Base-by-base conservation (phyloP, 1,140 invertebrate species). In the Hylyphantes graminicola region DNA sequence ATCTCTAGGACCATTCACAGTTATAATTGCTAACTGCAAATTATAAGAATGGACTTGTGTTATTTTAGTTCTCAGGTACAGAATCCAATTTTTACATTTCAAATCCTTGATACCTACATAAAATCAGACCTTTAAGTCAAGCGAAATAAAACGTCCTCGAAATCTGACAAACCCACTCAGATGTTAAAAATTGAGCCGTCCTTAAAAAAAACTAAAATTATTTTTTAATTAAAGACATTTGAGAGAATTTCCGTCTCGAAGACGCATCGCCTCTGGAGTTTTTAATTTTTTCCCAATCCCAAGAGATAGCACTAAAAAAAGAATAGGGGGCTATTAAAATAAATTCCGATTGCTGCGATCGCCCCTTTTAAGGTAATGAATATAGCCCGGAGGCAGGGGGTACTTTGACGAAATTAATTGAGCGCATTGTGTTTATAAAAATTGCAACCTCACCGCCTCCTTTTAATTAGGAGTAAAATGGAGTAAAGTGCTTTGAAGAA, bases 381-480 rank as follows among this genome's bases (percentile, higher is more conserved):
- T 70, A 80, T 70, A 80, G 61, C 54, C 65, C 77, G 77, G 53
- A 80, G 67, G 77, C 19, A 57, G 19, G 59, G 77, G 61, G 59
- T 53, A 70, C 65, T 80, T 48, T 19, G 68, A 70, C 51, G 55
- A 80, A 80, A 80, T 80, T 80, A 80, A 80, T 80, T 80, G 64
- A 80, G 67, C 77, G 55, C 50, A 70, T 70, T 57, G 61, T 80
- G 77, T 70, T 70, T 80, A 80, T 80, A 80, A 80, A 80, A 80
- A 80, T 70, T 80, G 35, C 64, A 80, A 70, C 65, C 50, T 57
- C 53, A 21, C 74, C 7, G 57, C 53, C 59, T 51, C 11, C 53
- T 35, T 80, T 80, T 80, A 80, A 80, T 80, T 80, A 80, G 77
- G 65, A 80, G 54, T 48, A 80, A 80, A 80, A 64, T 80, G 77